Conservation (phyloP, 2,888 invertebrate genomes). For the Athalia cordata region DNA sequence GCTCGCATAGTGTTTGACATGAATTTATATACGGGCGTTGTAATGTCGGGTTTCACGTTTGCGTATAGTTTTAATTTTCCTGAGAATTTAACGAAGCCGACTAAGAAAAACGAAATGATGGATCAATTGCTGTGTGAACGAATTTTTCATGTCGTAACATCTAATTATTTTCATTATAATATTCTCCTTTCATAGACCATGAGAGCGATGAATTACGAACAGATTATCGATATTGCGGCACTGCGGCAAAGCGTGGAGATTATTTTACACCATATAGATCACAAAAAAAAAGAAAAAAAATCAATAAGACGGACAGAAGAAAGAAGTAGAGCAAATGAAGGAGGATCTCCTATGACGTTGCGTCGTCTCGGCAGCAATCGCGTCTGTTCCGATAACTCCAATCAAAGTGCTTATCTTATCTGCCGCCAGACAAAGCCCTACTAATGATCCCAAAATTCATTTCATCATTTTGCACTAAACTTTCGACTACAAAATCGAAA, state of each 20-base stretch:
- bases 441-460: conserved; percentile 63
- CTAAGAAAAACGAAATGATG: too few species aligned
- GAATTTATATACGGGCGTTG: too few species aligned
- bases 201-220: conserved; percentile 60
- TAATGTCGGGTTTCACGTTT: too few species aligned
- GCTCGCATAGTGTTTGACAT: too few species aligned
- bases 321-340: conserved; percentile 27
- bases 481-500: too few species aligned
- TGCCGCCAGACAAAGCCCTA: conserved; percentile 52
- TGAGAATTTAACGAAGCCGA: too few species aligned
- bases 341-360: conserved; percentile 40
- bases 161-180: conserved; percentile 2
- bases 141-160: background rate
- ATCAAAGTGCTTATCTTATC: conserved; percentile 68
- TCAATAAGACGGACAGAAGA: conserved; percentile 44
- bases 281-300: conserved; percentile 48
- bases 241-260: conserved; percentile 57
- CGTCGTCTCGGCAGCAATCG: conserved; percentile 58
- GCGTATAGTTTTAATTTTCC: too few species aligned
- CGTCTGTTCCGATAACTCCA: conserved; percentile 66
- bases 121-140: too few species aligned
- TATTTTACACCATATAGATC: conserved; percentile 51
- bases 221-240: conserved; percentile 58
- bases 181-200: conserved; percentile 24
- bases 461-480: background rate